Conservation (phyloP, 30 jellyfish, hydroid and myxozoan species). For the Chrysaora quinquecirrha region DNA sequence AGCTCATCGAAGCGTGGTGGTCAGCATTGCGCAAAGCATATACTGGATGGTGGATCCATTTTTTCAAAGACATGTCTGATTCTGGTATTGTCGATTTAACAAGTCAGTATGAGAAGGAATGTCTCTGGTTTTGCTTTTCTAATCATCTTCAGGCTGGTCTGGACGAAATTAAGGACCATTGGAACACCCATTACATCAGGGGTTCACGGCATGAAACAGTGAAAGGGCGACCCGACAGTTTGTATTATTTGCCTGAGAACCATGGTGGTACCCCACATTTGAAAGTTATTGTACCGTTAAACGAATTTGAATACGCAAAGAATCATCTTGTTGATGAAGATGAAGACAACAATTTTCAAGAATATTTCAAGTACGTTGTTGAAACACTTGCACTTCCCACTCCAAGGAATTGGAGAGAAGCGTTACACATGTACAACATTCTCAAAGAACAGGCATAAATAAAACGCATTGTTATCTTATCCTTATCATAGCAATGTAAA, state of each 20-base stretch:
- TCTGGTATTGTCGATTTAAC: background rate
- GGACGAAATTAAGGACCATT: background rate
- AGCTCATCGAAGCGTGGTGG: conserved; percentile 62
- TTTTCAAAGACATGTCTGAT: background rate
- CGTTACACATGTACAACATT: too few species aligned
- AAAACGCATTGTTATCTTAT: too few species aligned
- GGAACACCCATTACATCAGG: conserved; percentile 27
- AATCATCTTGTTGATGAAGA: background rate
- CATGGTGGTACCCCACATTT: background rate
- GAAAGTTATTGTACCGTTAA: background rate
- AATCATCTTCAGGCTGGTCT: background rate
- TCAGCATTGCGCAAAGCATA: conserved; percentile 1
- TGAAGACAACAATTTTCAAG: background rate
- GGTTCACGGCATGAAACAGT: background rate
- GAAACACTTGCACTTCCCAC: background rate
- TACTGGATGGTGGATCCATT: background rate
- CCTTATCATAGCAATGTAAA: too few species aligned
- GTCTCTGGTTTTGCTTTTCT: background rate
- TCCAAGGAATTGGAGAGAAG: background rate
- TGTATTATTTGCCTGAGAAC: background rate
- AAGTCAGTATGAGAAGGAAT: background rate
- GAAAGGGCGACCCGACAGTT: background rate
- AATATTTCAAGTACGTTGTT: background rate
- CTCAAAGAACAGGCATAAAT: too few species aligned
- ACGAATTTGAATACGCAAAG: background rate